Base-by-base conservation (phyloP, 2,113 vertebrate species). In the Myxocyprinus asiaticus region DNA sequence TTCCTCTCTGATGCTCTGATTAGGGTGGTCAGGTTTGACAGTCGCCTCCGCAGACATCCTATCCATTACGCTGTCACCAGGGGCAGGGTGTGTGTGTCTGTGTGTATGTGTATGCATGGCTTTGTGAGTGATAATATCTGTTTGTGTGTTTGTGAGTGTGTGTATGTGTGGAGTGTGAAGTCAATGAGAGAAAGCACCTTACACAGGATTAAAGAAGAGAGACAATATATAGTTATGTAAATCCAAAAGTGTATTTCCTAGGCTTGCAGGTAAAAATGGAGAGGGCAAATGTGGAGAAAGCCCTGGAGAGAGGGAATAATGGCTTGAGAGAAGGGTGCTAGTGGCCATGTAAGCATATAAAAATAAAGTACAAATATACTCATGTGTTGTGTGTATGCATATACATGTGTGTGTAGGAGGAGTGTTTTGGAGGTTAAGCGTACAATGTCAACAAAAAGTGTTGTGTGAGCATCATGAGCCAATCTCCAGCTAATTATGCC, bases 1-100 rank as follows among this genome's bases (percentile, higher is more conserved):
- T 93, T 91, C 92, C 92, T 92, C 91, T 90, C 90, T 90, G 91
- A 87, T 90, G 89, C 91, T 93, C 92, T 93, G 92, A 93, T 93
- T 93, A 93, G 91, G 92, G 72, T 84, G 82, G 81, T 81, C 72
- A 81, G 81, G 79, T 81, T 83, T 85, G 84, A 93, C 92, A 92
- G 90, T 92, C 91, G 90, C 91, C 90, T 91, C 91, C 91, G 91
- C 91, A 89, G 90, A 90, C 90, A 91, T 91, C 90, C 91, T 93
- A 93, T 93, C 92, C 90, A 93, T 93, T 93, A 93, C 91, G 90
- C 78, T 83, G 77, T 89, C 84, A 85, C 81, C 79, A 81, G 62
- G 77, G 85, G 88, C 87, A 84, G 81, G 77, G 45, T 82, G 81
- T 72, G 72, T 80, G 81, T 70, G 61, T 76, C n/a, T n/a, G 81